These are phyloP conservation scores for Clytia hemisphaerica DNA, from an alignment of 30 jellyfish, hydroid and myxozoan genomes.

Conservation along the genomic window DNA sequence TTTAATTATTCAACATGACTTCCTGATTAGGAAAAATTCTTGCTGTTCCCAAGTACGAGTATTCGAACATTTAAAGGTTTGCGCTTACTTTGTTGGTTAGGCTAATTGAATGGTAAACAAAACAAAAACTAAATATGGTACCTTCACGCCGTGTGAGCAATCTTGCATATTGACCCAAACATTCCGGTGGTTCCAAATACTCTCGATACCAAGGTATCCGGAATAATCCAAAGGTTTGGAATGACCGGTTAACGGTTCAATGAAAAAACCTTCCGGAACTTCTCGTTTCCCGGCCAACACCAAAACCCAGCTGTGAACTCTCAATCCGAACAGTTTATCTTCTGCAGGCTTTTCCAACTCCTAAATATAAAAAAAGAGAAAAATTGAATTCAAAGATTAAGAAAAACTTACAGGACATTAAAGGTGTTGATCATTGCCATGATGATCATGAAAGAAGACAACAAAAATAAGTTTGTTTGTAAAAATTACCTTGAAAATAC, in stretches of 20 bases:
- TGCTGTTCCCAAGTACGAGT: too few relatives aligned
- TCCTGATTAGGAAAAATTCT: too few relatives aligned
- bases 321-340: constrained; percentile 75
- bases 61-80: too few relatives aligned
- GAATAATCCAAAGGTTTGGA: constrained; percentile 68
- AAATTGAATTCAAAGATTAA: not conserved
- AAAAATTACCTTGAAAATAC: too few relatives aligned
- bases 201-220: constrained; percentile 81
- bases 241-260: constrained; percentile 82
- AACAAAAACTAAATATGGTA: too few relatives aligned
- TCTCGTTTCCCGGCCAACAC: constrained; percentile 89
- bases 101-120: too few relatives aligned
- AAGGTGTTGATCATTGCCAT: too few relatives aligned
- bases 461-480: too few relatives aligned
- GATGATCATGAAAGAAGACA: too few relatives aligned
- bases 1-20: too few relatives aligned
- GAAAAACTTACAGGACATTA: not conserved
- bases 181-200: constrained; percentile 80
- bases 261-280: constrained; percentile 89
- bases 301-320: constrained; percentile 90
- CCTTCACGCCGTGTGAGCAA: constrained; percentile 95
- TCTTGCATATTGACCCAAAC: constrained; percentile 96
- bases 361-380: constrained; percentile 18
- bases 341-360: constrained; percentile 70
- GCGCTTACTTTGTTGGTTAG: too few relatives aligned